A percentile compares a stretch with the other conserved stretches of the same genome.
Evolutionary conservation across 2,888 invertebrate species (phyloP).

Genomic region (Catocala nupta): DNA sequence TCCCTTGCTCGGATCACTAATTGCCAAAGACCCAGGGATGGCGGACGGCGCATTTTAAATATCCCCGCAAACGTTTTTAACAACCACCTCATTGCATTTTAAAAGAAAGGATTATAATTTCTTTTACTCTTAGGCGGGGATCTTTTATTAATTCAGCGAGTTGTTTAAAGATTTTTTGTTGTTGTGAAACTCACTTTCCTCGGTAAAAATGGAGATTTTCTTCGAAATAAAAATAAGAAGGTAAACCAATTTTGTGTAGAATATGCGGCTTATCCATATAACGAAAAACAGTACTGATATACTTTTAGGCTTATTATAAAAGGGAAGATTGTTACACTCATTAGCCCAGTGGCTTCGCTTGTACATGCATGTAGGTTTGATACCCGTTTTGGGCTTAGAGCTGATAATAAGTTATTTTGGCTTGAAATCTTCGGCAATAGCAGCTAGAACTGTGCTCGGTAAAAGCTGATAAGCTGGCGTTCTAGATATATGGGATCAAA

Average conservation of each 20-base stretch:
- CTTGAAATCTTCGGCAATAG: too few species aligned
- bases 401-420: too few species aligned
- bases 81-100: conserved; percentile 87
- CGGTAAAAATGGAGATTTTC: conserved; percentile 12
- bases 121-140: conserved; percentile 73
- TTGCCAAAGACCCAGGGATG: conserved; percentile 73
- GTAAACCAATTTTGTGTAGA: background rate
- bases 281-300: too few species aligned
- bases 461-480: too few species aligned
- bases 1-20: conserved; percentile 77
- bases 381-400: too few species aligned
- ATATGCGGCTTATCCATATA: background rate
- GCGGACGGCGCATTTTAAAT: conserved; percentile 74
- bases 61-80: conserved; percentile 84
- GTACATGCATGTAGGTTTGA: too few species aligned
- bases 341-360: too few species aligned
- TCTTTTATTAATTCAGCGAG: conserved; percentile 81
- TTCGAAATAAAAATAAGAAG: background rate
- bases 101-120: conserved; percentile 87
- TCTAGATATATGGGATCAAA: too few species aligned
- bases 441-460: too few species aligned
- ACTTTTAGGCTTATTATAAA: too few species aligned
- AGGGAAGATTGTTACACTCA: too few species aligned
- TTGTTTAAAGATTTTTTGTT: conserved; percentile 60
- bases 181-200: conserved; percentile 49